Base-by-base conservation (phyloP, 2,797 vertebrate species). In the Alosa sapidissima region DNA sequence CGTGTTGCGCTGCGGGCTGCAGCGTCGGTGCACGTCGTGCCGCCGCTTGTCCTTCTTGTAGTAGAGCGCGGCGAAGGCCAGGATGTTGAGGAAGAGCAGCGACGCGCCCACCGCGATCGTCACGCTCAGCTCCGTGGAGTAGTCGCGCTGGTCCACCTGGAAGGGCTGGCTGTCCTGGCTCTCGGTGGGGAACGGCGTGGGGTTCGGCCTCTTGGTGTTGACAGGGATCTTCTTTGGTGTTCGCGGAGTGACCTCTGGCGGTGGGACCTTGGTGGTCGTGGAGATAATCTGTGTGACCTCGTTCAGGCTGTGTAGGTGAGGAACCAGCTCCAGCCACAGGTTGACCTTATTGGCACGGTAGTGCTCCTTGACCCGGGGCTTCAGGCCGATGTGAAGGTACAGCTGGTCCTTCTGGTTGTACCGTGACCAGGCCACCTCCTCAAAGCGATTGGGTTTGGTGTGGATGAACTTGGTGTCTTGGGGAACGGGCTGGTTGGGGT, bases 391-490 rank as follows among this genome's bases (percentile, higher is more conserved):
- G 90, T 99, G 98, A 84, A 99, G 96, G 92, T 99, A 99, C 9
- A 99, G 96, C 87, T 99, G 98, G 87, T 99, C 98, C 91, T 99
- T 99, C 95, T 99, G 98, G 89, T 98, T 98, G 91, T 99, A 99
- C 90, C 98, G 96, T 54, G 97, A 99, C 98, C 98, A 99, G 68
- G 98, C 98, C 90, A 99, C 98, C 92, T 99, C 98, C 91, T 99
- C 98, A 91, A 99, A 99, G 84, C 98, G 98, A 89, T 99, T 99
- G 81, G 98, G 98, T 91, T 99, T 99, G 21, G 98, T 99, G 90
- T 99, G 98, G 88, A 99, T 99, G 91, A 99, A 99, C 95, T 99
- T 99, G 84, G 98, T 99, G 88, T 99, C 98, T 93, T 99, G 98
- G 24, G 98, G 98, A 82, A 99, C 98, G 14, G 98, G 98, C 91